Evolutionary conservation across 2,797 vertebrate genomes (phyloP), one percentile per base, ranked within the genome.

Genomic region (Pseudochirops corinnae): DNA sequence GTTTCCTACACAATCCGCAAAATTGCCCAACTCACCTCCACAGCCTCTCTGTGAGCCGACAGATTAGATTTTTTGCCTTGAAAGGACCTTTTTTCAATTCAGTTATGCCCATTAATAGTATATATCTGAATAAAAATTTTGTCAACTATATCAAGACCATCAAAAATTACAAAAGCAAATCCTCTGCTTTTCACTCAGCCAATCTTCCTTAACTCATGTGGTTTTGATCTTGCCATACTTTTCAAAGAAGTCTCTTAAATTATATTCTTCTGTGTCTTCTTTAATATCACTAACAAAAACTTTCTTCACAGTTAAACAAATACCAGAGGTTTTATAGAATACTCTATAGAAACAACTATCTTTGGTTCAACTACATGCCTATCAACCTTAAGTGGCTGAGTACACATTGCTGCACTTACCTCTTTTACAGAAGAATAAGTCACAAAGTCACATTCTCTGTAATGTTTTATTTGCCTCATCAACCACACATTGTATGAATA

Each of bases 81-180:
- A 99, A 82, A 99, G 99, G 0, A 99, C 99, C 98, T 99, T 99
- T 97, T 99, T 99, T 46, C 96, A 99, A 99, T 98, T 99, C 99
- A 98, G 96, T 99, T 99, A 98, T 99, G 99, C 53, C 99, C 99
- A 98, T 99, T 99, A 98, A 99, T 99, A 90, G 99, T 99, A 98
- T 94, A 53, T 82, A 92, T 98, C 99, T 55, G 99, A 99, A 99
- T 99, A 97, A 99, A 99, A 95, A 99, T 99, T 99, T 99, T 99
- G 98, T 99, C 99, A 94, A 74, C 14, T 39, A 3, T n/a, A 74
- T n/a, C 67, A 74, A 9, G n/a, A 74, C 7, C 1, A 74, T 39
- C 99, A 92, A 99, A 99, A 24, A 99, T 99, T 94, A 99, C 99
- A 97, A 99, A 99, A 97, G 99, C 99, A 60, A 99, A 99, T 28